A percentile compares a stretch with the other conserved stretches of the same genome.
Evolutionary conservation across 2,113 vertebrate species (phyloP).

Genomic region (Heptranchias perlo): DNA sequence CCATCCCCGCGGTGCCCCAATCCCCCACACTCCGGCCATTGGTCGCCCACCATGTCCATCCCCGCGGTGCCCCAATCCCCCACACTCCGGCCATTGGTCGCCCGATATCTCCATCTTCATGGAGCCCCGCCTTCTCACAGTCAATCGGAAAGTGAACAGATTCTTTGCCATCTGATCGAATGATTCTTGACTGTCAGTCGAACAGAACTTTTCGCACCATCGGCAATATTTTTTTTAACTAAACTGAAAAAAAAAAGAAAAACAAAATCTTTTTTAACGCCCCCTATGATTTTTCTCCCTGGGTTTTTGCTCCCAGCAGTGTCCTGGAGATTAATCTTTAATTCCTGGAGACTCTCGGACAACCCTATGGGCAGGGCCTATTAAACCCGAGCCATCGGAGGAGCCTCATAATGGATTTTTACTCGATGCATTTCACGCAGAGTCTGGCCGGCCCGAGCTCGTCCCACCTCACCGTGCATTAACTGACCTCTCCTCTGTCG

Average conservation of each 20-base stretch:
- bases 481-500: constrained; percentile 86
- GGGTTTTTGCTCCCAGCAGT: not conserved
- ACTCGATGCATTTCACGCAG: not conserved
- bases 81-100: no score
- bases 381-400: not conserved
- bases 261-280: not conserved
- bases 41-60: no score
- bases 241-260: not conserved
- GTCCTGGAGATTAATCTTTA: not conserved
- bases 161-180: not conserved
- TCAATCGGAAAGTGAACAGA: not conserved
- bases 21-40: no score
- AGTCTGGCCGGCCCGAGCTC: not conserved
- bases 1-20: no score
- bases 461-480: not conserved
- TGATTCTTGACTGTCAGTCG: not conserved
- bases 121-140: not conserved
- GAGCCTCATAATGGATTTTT: not conserved
- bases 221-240: no score
- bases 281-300: not conserved
- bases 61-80: no score
- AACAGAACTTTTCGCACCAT: not conserved
- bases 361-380: not conserved
- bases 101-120: no score
- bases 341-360: not conserved